Evolutionary conservation across 2,113 vertebrate species (phyloP).

Genomic region (Dissostichus mawsoni): DNA sequence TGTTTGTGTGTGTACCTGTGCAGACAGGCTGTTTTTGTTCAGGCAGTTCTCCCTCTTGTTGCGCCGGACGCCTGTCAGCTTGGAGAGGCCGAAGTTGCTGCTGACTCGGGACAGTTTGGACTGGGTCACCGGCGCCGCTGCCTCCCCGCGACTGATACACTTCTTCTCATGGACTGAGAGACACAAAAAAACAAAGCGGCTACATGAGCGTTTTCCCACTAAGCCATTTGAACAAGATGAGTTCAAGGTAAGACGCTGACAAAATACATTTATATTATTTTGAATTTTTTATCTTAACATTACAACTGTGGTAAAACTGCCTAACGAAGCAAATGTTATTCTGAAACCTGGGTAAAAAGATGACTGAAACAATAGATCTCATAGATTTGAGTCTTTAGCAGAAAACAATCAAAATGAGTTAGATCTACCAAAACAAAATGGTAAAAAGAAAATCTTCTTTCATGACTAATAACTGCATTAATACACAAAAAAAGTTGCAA

Average conservation of each 20-base stretch:
- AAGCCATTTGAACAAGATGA: neutral
- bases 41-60: slow-evolving; percentile 95
- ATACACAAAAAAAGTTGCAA: too few relatives aligned
- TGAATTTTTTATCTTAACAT: neutral
- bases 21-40: slow-evolving; percentile 93
- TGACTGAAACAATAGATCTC: neutral
- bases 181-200: neutral
- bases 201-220: neutral
- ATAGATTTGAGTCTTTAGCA: neutral
- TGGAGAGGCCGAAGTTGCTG: slow-evolving; percentile 98
- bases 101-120: slow-evolving; percentile 97
- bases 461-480: neutral
- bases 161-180: slow-evolving; percentile 94
- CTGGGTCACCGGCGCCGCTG: slow-evolving; percentile 89
- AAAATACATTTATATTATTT: neutral
- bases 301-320: neutral
- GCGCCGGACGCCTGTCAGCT: slow-evolving; percentile 94
- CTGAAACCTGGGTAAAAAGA: neutral
- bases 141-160: slow-evolving; percentile 94
- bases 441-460: neutral
- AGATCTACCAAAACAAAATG: neutral
- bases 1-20: slow-evolving; percentile 85
- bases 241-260: neutral
- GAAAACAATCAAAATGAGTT: neutral
- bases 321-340: neutral